A percentile compares a stretch with the other conserved stretches of the same genome.
These are phyloP conservation scores for Eutolmus rufibarbis DNA, from an alignment of 2,888 invertebrate species.

Conservation along the genomic window DNA sequence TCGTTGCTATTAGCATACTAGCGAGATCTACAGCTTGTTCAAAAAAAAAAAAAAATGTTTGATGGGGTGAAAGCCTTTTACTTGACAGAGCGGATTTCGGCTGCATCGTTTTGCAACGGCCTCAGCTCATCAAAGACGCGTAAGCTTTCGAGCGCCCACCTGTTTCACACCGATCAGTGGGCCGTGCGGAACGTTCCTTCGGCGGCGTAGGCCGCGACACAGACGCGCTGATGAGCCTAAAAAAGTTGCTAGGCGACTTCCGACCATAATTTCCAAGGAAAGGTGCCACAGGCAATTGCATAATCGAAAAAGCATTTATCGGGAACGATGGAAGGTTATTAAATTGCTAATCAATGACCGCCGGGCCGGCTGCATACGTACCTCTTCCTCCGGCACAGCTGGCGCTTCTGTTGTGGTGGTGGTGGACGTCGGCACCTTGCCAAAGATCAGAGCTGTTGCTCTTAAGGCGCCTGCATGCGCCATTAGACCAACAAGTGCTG, in stretches of 20 bases:
- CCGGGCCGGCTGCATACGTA: slow-evolving; percentile 27
- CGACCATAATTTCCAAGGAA: not conserved
- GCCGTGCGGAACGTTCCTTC: not conserved
- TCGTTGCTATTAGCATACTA: not conserved
- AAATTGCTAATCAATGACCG: not conserved
- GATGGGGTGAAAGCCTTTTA: slow-evolving; percentile 20
- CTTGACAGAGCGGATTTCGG: not conserved
- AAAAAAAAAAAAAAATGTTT: not conserved
- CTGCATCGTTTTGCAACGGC: not conserved
- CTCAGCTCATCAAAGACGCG: not conserved
- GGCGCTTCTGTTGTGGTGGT: slow-evolving; percentile 65
- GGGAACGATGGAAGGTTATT: slow-evolving; percentile 5
- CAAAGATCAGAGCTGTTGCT: slow-evolving; percentile 70
- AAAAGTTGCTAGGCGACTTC: slow-evolving; percentile 18
- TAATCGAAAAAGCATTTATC: not conserved
- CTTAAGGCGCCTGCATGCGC: slow-evolving; percentile 66
- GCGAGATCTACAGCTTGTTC: not conserved
- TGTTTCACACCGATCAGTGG: not conserved
- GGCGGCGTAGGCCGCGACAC: not conserved
- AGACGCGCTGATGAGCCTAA: not conserved
- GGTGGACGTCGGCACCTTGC: slow-evolving; percentile 60
- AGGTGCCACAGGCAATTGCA: not conserved
- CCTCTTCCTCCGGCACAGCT: slow-evolving; percentile 53
- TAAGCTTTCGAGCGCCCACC: not conserved
- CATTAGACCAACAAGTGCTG: slow-evolving; percentile 64